Evolutionary conservation across 2,888 invertebrate genomes (phyloP).

Genomic region (Chaitophorus viminalis): DNA sequence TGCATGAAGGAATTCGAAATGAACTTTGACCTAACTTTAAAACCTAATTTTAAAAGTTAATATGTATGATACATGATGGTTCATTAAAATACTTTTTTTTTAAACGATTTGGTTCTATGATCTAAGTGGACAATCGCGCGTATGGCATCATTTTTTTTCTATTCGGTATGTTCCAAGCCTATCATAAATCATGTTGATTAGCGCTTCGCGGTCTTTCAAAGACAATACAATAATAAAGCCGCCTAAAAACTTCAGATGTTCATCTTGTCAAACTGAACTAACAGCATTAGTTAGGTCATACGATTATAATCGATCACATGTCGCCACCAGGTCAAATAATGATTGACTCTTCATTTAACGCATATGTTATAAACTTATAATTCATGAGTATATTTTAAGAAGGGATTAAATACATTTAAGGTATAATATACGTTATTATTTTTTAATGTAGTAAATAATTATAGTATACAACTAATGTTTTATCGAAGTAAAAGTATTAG

Average conservation of each 20-base stretch:
- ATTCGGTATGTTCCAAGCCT: constrained; percentile 16
- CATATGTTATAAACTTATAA: not conserved
- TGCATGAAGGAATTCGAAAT: not conserved
- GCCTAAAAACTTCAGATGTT: constrained; percentile 48
- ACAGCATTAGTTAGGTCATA: constrained; percentile 40
- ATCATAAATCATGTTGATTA: constrained; percentile 59
- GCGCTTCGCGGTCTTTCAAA: constrained; percentile 30
- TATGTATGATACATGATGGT: not conserved
- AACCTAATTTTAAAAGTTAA: not conserved
- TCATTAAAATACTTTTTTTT: not conserved
- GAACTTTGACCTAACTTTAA: not conserved
- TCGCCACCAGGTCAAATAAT: constrained; percentile 54
- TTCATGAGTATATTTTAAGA: not conserved
- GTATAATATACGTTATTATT: constrained; percentile 1
- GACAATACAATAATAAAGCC: constrained; percentile 56
- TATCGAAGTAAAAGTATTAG: too few species aligned
- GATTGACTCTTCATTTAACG: constrained; percentile 41
- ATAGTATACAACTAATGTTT: not conserved
- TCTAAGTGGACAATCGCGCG: constrained; percentile 34
- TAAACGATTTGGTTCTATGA: constrained; percentile 14
- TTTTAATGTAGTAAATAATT: not conserved
- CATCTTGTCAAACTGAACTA: constrained; percentile 29
- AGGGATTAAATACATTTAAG: not conserved
- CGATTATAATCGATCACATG: constrained; percentile 53
- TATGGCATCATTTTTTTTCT: not conserved